Evolutionary conservation across 2,888 invertebrate species (phyloP), one percentile per base, ranked within the genome.

Genomic region (Oconnorella tubifera): DNA sequence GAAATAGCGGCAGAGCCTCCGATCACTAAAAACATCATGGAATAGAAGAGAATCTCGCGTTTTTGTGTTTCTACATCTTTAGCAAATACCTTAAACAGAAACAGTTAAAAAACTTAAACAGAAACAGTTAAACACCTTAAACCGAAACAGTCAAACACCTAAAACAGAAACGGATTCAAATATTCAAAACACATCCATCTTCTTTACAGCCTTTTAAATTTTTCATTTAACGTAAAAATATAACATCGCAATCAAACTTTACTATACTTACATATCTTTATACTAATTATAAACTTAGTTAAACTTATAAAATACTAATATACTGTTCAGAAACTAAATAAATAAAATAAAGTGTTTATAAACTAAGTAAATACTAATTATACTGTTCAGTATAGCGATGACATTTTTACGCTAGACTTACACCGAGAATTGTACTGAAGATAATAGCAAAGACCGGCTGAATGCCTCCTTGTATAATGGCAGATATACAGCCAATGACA

Each of bases 381-480:
- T n/a, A n/a, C n/a, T n/a, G n/a, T n/a, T n/a, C n/a, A n/a, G n/a
- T n/a, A n/a, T n/a, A n/a, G n/a, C n/a, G n/a, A n/a, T n/a, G n/a
- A n/a, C n/a, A n/a, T n/a, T n/a, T n/a, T n/a, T n/a, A 19, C 10
- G 40, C 10, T 49, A 1, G 25, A 74, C 77, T 70, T 74, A 81
- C 81, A 23, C 74, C 75, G 10, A 82, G 70, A 49, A 81, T 73
- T 70, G 79, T 76, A 70, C 83, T 80, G 67, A 85, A 83, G 33
- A 85, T 74, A 33, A 81, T 70, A 19, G 85, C 83, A 75, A 84
- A 85, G 29, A 82, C 77, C 1, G 85, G 85, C 74, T 83, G 83
- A 4, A 83, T 77, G 14, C 77, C 77, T 2, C 85, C 85, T 62
- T 78, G 79, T 32, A 83, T 68, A 6, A 78, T 63, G 40, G 80